These are phyloP conservation scores for Semotilus atromaculatus DNA, from an alignment of 2,797 vertebrate species.

Conservation along the genomic window DNA sequence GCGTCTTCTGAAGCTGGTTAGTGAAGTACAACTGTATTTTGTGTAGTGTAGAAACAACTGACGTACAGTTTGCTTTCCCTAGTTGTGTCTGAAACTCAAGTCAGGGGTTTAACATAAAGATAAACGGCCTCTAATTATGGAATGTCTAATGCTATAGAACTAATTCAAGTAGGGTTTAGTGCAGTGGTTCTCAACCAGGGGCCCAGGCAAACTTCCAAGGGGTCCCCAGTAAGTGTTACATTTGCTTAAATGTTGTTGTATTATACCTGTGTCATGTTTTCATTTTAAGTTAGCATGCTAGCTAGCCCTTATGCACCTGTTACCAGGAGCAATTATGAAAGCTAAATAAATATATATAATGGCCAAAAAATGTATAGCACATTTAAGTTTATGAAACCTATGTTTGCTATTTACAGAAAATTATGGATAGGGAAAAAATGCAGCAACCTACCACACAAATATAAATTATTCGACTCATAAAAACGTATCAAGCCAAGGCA, in stretches of 20 bases:
- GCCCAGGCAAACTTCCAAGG: not conserved
- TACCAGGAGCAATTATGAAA: not conserved
- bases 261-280: no score
- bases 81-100: not conserved
- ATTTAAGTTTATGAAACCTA: not conserved
- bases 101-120: not conserved
- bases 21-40: conserved; percentile 22
- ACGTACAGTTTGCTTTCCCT: conserved; percentile 34
- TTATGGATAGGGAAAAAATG: not conserved
- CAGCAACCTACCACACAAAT: not conserved
- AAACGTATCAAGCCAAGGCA: no score
- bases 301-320: not conserved
- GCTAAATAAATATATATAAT: no score
- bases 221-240: not conserved
- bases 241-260: not conserved
- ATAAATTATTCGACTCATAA: not conserved
- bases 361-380: not conserved
- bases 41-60: conserved; percentile 27
- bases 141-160: not conserved
- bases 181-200: not conserved
- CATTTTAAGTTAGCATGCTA: not conserved
- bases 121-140: not conserved
- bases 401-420: not conserved
- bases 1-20: conserved; percentile 4
- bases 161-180: not conserved